Conservation (phyloP, 2,797 vertebrate species). For the Heteromormyrus szaboi region DNA sequence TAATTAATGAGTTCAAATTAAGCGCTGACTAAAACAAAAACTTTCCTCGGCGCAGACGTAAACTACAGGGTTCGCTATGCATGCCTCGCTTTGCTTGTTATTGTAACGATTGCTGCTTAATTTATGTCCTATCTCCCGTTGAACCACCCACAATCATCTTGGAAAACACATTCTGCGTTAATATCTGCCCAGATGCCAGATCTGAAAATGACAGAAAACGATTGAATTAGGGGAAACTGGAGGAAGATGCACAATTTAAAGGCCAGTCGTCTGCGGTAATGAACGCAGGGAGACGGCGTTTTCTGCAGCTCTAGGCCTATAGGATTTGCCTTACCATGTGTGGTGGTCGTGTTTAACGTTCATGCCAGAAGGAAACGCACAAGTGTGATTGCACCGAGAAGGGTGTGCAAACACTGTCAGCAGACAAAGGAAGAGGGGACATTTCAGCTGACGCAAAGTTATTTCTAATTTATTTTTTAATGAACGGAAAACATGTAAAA, state of each 20-base stretch:
- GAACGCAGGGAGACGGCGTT: neutral
- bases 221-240: neutral
- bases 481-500: slow-evolving; percentile 1
- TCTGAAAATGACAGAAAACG: neutral
- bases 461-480: neutral
- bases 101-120: neutral
- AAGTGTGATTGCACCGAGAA: neutral
- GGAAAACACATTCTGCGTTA: neutral
- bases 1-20: slow-evolving; percentile 14
- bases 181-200: neutral
- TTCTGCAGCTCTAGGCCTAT: neutral
- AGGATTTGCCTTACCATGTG: neutral
- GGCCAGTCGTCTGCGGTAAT: neutral
- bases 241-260: neutral
- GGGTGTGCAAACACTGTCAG: neutral
- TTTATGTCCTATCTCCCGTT: neutral
- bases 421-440: neutral
- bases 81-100: neutral
- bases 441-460: neutral
- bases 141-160: neutral
- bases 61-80: neutral
- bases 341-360: neutral
- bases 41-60: neutral
- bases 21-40: neutral
- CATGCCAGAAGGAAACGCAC: neutral